phyloP scores from a whole-genome alignment of 2,888 invertebrate genomes.

The Diachrysia chrysitis region DNA sequence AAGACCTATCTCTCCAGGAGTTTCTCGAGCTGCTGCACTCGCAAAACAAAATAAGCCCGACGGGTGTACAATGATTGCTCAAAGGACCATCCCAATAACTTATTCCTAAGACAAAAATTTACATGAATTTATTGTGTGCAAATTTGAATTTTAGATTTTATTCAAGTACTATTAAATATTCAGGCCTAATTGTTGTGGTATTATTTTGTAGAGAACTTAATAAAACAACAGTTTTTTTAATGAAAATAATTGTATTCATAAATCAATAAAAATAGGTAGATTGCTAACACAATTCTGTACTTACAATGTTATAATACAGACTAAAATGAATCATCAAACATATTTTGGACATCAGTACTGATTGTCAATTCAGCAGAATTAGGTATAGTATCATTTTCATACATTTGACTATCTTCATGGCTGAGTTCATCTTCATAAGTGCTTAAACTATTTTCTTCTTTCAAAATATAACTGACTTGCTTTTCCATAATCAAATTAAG shows the following conservation, averaged over 20 bases:
- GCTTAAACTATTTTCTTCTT: constrained; percentile 78
- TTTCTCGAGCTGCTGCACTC: constrained; percentile 85
- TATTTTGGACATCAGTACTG: constrained; percentile 77
- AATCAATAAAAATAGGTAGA: constrained; percentile 8
- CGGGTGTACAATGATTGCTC: constrained; percentile 78
- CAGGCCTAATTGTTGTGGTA: constrained; percentile 61
- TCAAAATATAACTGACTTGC: constrained; percentile 76
- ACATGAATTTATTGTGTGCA: constrained; percentile 84
- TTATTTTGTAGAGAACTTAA: constrained; percentile 42
- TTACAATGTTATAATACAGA: not conserved
- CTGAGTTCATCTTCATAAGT: constrained; percentile 69
- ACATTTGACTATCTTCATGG: constrained; percentile 80
- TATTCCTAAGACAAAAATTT: constrained; percentile 71
- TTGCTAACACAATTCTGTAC: not conserved
- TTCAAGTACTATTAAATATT: constrained; percentile 72
- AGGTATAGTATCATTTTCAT: constrained; percentile 83
- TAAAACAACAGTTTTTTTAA: constrained; percentile 12
- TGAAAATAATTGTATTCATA: constrained; percentile 26
- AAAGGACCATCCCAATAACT: constrained; percentile 37
- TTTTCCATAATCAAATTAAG: constrained; percentile 71
- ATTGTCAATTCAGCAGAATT: constrained; percentile 76
- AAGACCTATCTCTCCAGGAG: constrained; percentile 86
- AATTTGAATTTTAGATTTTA: constrained; percentile 81
- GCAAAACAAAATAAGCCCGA: constrained; percentile 82
- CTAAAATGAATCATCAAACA: constrained; percentile 77